Evolutionary conservation across 1,140 invertebrate genomes (phyloP), one percentile per base, ranked within the genome.

Genomic region (Drosophila quadrilineata): DNA sequence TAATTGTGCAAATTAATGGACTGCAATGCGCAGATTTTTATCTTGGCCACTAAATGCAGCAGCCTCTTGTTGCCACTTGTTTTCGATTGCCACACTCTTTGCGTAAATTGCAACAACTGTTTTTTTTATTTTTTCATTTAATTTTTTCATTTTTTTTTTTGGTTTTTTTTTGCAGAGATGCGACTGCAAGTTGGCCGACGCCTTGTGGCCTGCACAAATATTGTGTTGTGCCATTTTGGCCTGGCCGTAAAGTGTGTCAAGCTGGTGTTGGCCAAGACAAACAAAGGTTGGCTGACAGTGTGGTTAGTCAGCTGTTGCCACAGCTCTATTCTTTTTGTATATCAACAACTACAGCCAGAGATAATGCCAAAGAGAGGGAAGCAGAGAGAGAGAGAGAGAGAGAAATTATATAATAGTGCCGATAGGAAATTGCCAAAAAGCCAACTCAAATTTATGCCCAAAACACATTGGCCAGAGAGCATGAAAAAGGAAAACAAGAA

Each of bases 401-500:
- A 65, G 48, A 60, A 60, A 66, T 67, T 67, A 41, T 41, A 62
- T 67, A 67, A 65, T 64, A 49, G 49, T 24, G 50, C 38, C 33
- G 57, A 59, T 57, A 79, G 75, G 70, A 77, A 77, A 77, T 73
- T 57, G 63, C 56, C 75, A 24, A 62, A 33, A 53, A 17, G 33
- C 21, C 48, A 46, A 59, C 40, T 45, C 22, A 59, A 82, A 82
- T 68, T 64, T 68, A 75, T 80, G 71, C 71, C 53, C 19, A 58
- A 71, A 68, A 56, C 24, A 46, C 36, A 75, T 75, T 59, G 60
- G 53, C 40, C n/a, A 56, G 19, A 71, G 50, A 66, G 59, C 57
- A 12, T 41, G 54, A 59, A 46, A 48, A 79, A 72, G 72, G 63
- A 74, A 76, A 74, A 72, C 80, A 80, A 75, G n/a, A n/a, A n/a